These are phyloP conservation scores for Pavo muticus DNA, from an alignment of 2,113 vertebrate species.

Conservation along the genomic window DNA sequence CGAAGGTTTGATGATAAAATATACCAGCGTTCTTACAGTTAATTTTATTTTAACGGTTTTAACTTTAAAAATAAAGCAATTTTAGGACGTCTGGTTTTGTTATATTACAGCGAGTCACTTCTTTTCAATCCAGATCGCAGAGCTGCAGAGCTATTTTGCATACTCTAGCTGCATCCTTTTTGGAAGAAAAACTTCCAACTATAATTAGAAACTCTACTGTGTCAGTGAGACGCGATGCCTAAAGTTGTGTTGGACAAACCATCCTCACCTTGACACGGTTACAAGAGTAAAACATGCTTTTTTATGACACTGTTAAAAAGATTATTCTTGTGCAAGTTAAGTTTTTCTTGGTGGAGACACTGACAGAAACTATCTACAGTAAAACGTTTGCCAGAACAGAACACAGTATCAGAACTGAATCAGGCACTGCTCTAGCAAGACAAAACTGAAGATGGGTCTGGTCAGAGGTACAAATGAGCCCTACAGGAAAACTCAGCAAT, in stretches of 20 bases:
- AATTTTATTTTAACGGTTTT: background rate
- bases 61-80: background rate
- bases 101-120: background rate
- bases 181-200: background rate
- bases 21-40: background rate
- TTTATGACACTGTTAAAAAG: background rate
- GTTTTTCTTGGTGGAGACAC: background rate
- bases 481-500: background rate
- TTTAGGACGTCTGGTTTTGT: background rate
- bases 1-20: background rate
- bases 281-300: background rate
- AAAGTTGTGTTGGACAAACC: background rate
- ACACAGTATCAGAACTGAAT: background rate
- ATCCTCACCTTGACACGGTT: background rate
- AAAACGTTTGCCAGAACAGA: background rate
- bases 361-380: background rate
- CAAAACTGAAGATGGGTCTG: background rate
- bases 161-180: background rate
- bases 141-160: background rate
- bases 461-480: background rate
- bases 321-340: background rate
- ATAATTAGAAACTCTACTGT: background rate
- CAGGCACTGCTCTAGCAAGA: background rate
- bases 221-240: background rate
- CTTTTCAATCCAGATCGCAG: background rate